phyloP scores from a whole-genome alignment of 2,888 invertebrate species.

The Aquatica leii region DNA sequence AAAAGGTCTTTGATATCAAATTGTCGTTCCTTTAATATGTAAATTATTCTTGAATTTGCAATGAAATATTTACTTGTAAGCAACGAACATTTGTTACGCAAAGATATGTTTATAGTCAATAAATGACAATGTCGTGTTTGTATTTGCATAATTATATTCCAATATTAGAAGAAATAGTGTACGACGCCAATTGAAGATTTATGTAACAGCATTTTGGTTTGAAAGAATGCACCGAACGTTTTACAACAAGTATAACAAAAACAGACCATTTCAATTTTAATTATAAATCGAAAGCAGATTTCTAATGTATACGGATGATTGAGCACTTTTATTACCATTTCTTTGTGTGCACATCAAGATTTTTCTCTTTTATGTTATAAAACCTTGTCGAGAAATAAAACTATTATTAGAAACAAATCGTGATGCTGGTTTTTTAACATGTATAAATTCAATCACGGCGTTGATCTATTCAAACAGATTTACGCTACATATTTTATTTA shows the following conservation, averaged over 20 bases:
- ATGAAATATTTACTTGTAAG: slow-evolving; percentile 19
- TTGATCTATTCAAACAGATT: slow-evolving; percentile 16
- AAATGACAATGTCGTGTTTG: slow-evolving; percentile 43
- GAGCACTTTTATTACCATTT: slow-evolving; percentile 17
- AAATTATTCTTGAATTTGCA: slow-evolving; percentile 24
- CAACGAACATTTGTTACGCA: slow-evolving; percentile 40
- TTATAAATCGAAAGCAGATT: background rate
- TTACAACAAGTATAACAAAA: background rate
- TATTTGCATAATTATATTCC: slow-evolving; percentile 45
- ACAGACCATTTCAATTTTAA: background rate
- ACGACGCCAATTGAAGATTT: slow-evolving; percentile 10
- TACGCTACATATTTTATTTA: slow-evolving; percentile 15
- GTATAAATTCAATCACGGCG: slow-evolving; percentile 13
- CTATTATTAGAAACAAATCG: slow-evolving; percentile 31
- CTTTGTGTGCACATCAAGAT: slow-evolving; percentile 16
- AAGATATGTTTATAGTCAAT: slow-evolving; percentile 43
- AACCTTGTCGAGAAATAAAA: slow-evolving; percentile 23
- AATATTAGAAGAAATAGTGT: slow-evolving; percentile 30
- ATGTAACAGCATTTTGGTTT: slow-evolving; percentile 7
- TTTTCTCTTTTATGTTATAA: slow-evolving; percentile 20
- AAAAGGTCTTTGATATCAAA: no score
- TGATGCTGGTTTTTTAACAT: slow-evolving; percentile 25
- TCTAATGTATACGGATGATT: slow-evolving; percentile 13
- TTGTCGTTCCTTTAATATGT: slow-evolving; percentile 2
- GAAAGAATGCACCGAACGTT: slow-evolving; percentile 3